A percentile compares a stretch with the other conserved stretches of the same genome.
Conservation (phyloP, 1,140 invertebrate species). For the Meloidogyne chitwoodi region DNA sequence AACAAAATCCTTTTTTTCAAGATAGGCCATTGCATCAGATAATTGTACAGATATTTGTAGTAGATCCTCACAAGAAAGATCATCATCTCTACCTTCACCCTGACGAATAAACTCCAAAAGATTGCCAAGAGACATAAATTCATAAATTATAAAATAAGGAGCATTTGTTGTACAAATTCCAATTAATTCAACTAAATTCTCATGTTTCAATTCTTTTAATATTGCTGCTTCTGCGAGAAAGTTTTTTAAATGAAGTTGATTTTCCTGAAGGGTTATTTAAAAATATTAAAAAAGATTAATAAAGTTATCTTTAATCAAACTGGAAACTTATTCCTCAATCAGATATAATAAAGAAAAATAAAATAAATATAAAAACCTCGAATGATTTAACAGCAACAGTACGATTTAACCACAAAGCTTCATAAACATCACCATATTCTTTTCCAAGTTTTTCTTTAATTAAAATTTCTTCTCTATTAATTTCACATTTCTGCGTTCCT, state of each 20-base stretch:
- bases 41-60: conserved; percentile 99
- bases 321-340: too few species aligned
- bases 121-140: conserved; percentile 95
- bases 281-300: background rate
- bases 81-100: conserved; percentile 78
- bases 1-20: conserved; percentile 91
- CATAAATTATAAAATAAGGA: conserved; percentile 98
- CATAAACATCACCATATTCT: conserved; percentile 98
- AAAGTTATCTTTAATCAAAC: too few species aligned
- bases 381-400: conserved; percentile 96
- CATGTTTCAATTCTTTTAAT: conserved; percentile 99
- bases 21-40: conserved; percentile 93
- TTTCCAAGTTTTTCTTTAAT: conserved; percentile 90
- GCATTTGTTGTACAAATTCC: conserved; percentile 93
- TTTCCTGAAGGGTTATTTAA: conserved; percentile 68
- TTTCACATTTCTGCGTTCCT: too few species aligned
- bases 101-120: conserved; percentile 88
- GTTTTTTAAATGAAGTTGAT: conserved; percentile 98
- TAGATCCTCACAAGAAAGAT: conserved; percentile 85
- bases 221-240: conserved; percentile 97
- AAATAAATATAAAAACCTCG: too few species aligned
- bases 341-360: too few species aligned
- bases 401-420: conserved; percentile 79
- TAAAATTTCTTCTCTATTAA: conserved; percentile 92
- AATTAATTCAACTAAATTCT: conserved; percentile 92